Conservation (phyloP, 1,140 invertebrate genomes). For the Caerostris extrusa region DNA sequence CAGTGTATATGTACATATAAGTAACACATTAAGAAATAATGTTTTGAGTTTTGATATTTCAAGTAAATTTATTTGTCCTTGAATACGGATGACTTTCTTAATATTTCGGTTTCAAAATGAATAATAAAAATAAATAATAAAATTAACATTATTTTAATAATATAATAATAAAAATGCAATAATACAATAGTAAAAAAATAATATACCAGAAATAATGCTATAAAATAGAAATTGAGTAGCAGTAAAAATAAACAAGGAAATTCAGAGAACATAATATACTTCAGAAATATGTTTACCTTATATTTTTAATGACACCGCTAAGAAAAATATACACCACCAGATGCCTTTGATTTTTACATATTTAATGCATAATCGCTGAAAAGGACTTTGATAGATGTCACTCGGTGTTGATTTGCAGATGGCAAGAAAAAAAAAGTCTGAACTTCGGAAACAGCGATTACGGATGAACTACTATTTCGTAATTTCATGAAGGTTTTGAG, state of each 20-base stretch:
- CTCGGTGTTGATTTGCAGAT: neutral
- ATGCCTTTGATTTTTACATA: neutral
- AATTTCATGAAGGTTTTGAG: neutral
- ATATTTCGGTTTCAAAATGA: no score
- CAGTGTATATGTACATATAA: no score
- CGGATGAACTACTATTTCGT: neutral
- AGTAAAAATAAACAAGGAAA: neutral
- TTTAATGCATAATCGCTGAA: neutral
- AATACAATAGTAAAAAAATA: no score
- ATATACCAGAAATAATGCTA: no score
- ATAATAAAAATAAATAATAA: no score
- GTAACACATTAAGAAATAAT: no score
- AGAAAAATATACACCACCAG: neutral
- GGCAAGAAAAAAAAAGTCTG: neutral
- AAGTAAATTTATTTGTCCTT: no score
- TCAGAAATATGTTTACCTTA: neutral
- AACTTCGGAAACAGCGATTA: slow-evolving; percentile 3
- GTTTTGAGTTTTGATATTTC: no score
- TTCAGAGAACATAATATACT: neutral
- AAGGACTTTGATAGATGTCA: neutral
- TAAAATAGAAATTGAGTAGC: no score
- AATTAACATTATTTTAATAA: no score
- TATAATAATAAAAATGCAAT: no score
- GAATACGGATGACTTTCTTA: no score
- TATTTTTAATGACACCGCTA: neutral